Conservation (phyloP, 2,113 vertebrate genomes). For the Tamias sibiricus region DNA sequence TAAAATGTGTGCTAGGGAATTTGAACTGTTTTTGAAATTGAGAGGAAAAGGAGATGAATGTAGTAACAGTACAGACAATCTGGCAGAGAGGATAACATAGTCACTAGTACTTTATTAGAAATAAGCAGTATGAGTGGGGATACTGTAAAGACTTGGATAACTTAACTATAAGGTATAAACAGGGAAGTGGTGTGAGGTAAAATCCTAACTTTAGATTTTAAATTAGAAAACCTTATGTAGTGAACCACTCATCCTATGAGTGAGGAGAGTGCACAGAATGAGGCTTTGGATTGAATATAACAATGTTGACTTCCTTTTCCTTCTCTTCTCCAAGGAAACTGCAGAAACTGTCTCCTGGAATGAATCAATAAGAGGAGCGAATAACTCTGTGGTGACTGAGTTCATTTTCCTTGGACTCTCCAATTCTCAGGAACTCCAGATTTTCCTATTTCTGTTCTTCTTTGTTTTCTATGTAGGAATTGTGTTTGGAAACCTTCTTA, state of each 20-base stretch:
- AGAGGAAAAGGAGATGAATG: background rate
- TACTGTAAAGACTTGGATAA: background rate
- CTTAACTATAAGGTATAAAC: background rate
- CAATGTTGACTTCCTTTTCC: slow-evolving; percentile 17
- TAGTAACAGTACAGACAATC: background rate
- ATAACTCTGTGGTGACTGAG: slow-evolving; percentile 55
- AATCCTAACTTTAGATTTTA: background rate
- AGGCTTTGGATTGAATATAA: background rate
- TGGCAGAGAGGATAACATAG: background rate
- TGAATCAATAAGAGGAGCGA: slow-evolving; percentile 49
- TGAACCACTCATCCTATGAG: background rate
- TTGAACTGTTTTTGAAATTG: background rate
- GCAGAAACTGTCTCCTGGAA: slow-evolving; percentile 10
- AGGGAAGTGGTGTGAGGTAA: background rate
- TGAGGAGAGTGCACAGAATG: background rate
- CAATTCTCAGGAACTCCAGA: slow-evolving; percentile 51
- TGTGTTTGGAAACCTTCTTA: slow-evolving; percentile 73
- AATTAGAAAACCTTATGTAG: background rate
- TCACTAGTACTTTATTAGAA: background rate
- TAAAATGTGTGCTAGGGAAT: background rate
- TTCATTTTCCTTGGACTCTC: slow-evolving; percentile 76
- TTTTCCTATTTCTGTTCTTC: slow-evolving; percentile 65
- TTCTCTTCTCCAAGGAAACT: slow-evolving; percentile 36
- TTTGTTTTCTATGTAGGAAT: slow-evolving; percentile 58
- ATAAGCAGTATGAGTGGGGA: background rate